Conservation (phyloP, 2,113 vertebrate species). For the Zosterops lateralis region DNA sequence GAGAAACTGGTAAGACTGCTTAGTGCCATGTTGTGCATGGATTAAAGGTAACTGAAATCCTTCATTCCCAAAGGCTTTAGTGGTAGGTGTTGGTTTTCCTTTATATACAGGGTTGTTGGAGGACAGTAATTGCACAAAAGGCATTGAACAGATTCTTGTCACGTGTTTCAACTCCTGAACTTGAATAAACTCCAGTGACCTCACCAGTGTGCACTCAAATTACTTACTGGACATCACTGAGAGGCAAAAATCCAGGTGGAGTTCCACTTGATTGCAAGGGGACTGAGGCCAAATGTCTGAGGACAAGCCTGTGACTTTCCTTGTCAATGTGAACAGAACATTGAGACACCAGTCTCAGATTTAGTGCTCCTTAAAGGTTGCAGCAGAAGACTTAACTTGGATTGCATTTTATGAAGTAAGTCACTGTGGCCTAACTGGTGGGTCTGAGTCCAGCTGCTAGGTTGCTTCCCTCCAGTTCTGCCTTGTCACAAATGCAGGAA, state of each 20-base stretch:
- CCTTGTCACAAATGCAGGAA: background rate
- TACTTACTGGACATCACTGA: constrained; percentile 13
- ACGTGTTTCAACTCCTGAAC: constrained; percentile 6
- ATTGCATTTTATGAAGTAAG: background rate
- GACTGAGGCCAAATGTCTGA: background rate
- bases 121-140: background rate
- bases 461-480: background rate
- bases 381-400: background rate
- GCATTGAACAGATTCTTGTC: constrained; percentile 19
- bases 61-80: background rate
- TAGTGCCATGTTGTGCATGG: background rate
- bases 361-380: background rate
- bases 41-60: background rate
- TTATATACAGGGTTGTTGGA: background rate
- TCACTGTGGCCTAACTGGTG: background rate
- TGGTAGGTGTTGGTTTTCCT: background rate
- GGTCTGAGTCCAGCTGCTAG: background rate
- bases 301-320: background rate
- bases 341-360: background rate
- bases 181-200: constrained; percentile 28
- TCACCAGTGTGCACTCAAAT: background rate
- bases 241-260: constrained; percentile 38
- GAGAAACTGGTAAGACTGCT: rapidly evolving
- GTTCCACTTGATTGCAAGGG: background rate
- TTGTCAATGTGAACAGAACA: background rate